phyloP scores from a whole-genome alignment of 2,797 vertebrate species.

The Diplodus sargus region DNA sequence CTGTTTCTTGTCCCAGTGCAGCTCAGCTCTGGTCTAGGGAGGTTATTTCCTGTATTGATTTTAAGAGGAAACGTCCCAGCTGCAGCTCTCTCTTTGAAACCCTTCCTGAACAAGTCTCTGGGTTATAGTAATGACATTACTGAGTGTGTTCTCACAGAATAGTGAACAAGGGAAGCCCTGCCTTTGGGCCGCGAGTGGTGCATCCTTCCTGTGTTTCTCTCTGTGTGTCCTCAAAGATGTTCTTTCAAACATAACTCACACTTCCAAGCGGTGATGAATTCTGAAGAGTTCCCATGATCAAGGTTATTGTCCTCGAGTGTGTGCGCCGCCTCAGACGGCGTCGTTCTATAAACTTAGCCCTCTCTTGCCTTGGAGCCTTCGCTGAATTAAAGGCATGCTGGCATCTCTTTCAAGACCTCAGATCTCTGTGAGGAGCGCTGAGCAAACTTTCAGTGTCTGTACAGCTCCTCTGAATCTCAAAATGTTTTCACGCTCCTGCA shows the following conservation, averaged over 20 bases:
- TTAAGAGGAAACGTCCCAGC: slow-evolving; percentile 60
- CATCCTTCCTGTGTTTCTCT: slow-evolving; percentile 63
- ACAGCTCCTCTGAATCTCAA: slow-evolving; percentile 40
- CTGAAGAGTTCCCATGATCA: slow-evolving; percentile 77
- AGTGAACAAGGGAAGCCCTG: slow-evolving; percentile 66
- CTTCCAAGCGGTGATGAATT: slow-evolving; percentile 66
- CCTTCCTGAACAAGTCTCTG: slow-evolving; percentile 60
- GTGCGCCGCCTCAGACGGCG: slow-evolving; percentile 61
- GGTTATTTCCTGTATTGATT: slow-evolving; percentile 60
- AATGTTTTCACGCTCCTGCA: slow-evolving; percentile 23
- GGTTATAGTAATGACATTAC: slow-evolving; percentile 64
- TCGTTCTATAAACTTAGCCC: slow-evolving; percentile 68
- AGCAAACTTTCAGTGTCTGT: slow-evolving; percentile 63
- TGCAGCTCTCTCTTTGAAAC: slow-evolving; percentile 64
- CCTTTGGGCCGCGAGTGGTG: slow-evolving; percentile 56
- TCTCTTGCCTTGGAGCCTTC: slow-evolving; percentile 61
- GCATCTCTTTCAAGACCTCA: slow-evolving; percentile 67
- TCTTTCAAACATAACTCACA: slow-evolving; percentile 77
- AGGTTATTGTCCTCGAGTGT: slow-evolving; percentile 77
- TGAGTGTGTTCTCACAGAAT: slow-evolving; percentile 56
- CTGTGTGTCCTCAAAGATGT: slow-evolving; percentile 59
- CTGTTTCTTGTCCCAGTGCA: slow-evolving; percentile 41
- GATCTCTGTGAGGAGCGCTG: slow-evolving; percentile 52
- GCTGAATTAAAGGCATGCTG: slow-evolving; percentile 70
- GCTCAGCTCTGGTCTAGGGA: slow-evolving; percentile 12